Percentiles rank a stretch among this genome's conserved stretches.
Conservation (phyloP, 2,888 invertebrate genomes). For the Eupithecia centaureata region DNA sequence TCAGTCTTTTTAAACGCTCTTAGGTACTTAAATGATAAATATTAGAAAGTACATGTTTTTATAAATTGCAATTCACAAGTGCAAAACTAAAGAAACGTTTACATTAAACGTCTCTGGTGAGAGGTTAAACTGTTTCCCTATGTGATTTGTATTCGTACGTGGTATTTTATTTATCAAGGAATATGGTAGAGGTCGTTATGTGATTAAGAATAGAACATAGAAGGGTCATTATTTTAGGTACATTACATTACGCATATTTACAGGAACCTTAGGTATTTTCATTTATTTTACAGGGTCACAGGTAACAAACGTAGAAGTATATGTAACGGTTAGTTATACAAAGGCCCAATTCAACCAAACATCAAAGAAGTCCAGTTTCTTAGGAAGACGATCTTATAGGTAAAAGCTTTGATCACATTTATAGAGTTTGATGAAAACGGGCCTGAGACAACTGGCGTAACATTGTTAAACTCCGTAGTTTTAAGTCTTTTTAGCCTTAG, state of each 20-base stretch:
- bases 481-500: not conserved
- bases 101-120: not conserved
- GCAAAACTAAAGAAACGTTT: not conserved
- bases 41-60: constrained; percentile 9
- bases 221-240: not conserved
- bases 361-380: not conserved
- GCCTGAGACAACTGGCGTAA: not conserved
- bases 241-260: constrained; percentile 7
- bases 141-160: not conserved
- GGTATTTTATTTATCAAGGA: not conserved
- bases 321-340: not conserved
- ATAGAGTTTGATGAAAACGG: not conserved
- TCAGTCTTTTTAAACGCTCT: constrained; percentile 66
- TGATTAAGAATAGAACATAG: not conserved
- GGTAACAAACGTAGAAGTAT: not conserved
- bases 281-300: not conserved
- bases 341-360: not conserved
- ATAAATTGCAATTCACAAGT: constrained; percentile 6
- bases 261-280: not conserved
- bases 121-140: not conserved
- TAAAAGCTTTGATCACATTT: not conserved
- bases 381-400: not conserved
- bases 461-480: not conserved
- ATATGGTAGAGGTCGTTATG: not conserved
- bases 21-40: constrained; percentile 9